A percentile compares a stretch with the other conserved stretches of the same genome.
Conservation (phyloP, 2,113 vertebrate species). For the Genyomyrus donnyi region DNA sequence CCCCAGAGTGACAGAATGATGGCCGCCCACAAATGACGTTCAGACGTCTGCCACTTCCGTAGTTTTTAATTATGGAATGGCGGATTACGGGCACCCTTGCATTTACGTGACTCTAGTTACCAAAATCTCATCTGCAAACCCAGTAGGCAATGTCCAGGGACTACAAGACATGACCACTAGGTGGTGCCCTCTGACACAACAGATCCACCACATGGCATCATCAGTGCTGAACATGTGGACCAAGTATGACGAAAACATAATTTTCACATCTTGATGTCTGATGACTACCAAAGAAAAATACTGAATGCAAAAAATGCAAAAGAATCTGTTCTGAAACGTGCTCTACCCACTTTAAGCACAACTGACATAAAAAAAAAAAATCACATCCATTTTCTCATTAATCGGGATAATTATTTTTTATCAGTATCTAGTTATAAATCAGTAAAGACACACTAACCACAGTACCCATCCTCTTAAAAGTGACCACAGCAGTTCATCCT, state of each 20-base stretch:
- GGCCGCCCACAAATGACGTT: background rate
- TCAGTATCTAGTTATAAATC: background rate
- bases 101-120: background rate
- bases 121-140: background rate
- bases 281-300: background rate
- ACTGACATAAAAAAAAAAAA: background rate
- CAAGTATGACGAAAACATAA: background rate
- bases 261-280: background rate
- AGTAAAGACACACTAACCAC: background rate
- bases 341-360: background rate
- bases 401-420: background rate
- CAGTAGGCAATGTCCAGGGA: background rate
- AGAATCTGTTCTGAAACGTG: background rate
- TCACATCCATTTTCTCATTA: background rate
- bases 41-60: background rate
- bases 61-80: background rate
- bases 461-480: background rate
- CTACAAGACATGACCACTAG: slow-evolving; percentile 26
- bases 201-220: background rate
- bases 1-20: background rate
- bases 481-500: background rate
- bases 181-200: slow-evolving; percentile 2
- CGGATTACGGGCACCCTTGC: background rate
- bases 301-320: background rate
- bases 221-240: background rate